Percentiles rank a stretch among this genome's conserved stretches.
These are phyloP conservation scores for Pollenia amentaria DNA, from an alignment of 2,888 invertebrate genomes.

Conservation along the genomic window DNA sequence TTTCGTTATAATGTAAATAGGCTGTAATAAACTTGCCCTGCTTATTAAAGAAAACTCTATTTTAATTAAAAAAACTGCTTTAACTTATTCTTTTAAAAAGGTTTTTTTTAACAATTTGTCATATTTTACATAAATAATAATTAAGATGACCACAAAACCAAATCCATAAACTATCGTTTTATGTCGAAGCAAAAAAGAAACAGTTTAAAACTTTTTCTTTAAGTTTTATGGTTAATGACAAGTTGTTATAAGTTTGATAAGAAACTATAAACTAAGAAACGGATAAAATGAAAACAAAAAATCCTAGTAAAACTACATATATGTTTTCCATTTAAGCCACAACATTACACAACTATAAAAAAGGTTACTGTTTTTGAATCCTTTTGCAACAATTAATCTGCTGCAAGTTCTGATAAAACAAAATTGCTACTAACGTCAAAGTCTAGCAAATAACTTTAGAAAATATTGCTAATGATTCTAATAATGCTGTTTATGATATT, in stretches of 20 bases:
- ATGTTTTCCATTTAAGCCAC: not conserved
- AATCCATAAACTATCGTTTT: constrained; percentile 27
- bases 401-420: constrained; percentile 30
- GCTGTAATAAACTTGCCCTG: too few relatives aligned
- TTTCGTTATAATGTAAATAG: too few relatives aligned
- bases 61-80: too few relatives aligned
- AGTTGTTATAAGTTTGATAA: constrained; percentile 28
- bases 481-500: constrained; percentile 38
- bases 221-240: constrained; percentile 41
- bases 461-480: constrained; percentile 46
- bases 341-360: constrained; percentile 32
- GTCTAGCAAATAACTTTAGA: constrained; percentile 1
- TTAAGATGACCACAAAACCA: not conserved
- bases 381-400: constrained; percentile 51
- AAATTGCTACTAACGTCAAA: constrained; percentile 19
- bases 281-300: not conserved
- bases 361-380: constrained; percentile 36
- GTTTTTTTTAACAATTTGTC: too few relatives aligned
- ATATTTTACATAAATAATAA: too few relatives aligned
- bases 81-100: too few relatives aligned
- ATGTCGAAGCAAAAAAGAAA: not conserved
- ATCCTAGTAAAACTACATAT: not conserved
- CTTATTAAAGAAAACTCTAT: too few relatives aligned
- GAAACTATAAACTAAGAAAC: not conserved
- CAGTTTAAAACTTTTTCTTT: not conserved